Evolutionary conservation across 1,140 invertebrate genomes (phyloP).

Genomic region (Drosophila ambigua): DNA sequence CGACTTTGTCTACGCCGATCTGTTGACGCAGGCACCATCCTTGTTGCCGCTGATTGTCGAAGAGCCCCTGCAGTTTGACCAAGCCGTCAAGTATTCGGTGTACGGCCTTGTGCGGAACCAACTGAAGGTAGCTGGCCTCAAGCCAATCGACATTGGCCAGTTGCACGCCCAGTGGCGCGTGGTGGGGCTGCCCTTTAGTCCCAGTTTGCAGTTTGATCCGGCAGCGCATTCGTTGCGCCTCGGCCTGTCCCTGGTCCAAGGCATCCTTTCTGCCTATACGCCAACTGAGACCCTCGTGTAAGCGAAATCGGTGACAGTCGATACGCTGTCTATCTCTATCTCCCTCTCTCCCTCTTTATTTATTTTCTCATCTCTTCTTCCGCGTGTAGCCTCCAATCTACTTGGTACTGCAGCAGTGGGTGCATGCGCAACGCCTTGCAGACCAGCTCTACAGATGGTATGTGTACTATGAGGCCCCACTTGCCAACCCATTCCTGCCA

Average conservation of each 20-base stretch:
- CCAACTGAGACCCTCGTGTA: constrained; percentile 60
- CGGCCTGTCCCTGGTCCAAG: constrained; percentile 54
- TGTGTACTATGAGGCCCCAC: not conserved
- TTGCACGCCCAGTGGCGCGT: constrained; percentile 69
- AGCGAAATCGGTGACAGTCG: constrained; percentile 19
- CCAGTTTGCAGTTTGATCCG: constrained; percentile 52
- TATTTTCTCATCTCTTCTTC: not conserved
- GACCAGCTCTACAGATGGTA: constrained; percentile 69
- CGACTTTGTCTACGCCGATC: constrained; percentile 56
- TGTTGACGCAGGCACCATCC: constrained; percentile 28
- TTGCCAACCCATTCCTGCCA: not conserved
- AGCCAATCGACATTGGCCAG: constrained; percentile 69
- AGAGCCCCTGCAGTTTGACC: constrained; percentile 70
- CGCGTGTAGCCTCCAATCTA: constrained; percentile 65
- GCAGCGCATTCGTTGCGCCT: constrained; percentile 35
- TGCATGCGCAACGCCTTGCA: constrained; percentile 77
- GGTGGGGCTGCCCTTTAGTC: constrained; percentile 61
- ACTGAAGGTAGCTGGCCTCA: constrained; percentile 34
- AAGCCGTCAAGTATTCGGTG: constrained; percentile 64
- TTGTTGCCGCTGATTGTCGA: constrained; percentile 56
- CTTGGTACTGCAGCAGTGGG: constrained; percentile 74
- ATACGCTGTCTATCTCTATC: not conserved
- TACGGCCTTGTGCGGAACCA: constrained; percentile 59
- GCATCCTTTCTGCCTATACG: constrained; percentile 71
- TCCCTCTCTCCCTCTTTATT: not conserved